Percentiles rank a stretch among this genome's conserved stretches.
Conservation (phyloP, 2,888 invertebrate species). For the Mesodorylaimus sp. region DNA sequence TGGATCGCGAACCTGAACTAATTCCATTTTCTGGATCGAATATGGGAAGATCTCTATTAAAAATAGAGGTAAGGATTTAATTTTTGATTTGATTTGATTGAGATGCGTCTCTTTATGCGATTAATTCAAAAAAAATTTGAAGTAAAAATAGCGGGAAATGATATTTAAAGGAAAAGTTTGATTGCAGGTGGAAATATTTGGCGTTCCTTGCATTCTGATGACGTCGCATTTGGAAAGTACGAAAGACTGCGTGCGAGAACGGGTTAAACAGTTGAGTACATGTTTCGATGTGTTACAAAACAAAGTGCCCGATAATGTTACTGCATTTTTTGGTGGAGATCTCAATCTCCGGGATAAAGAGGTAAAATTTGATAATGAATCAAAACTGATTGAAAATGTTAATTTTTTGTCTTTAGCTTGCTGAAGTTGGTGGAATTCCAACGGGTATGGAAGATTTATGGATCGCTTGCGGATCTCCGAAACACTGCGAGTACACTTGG, state of each 20-base stretch:
- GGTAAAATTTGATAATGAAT: too few species aligned
- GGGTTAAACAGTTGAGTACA: slow-evolving; percentile 31
- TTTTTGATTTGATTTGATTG: too few species aligned
- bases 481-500: slow-evolving; percentile 41
- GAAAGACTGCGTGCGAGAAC: slow-evolving; percentile 33
- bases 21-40: too few species aligned
- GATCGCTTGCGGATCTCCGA: slow-evolving; percentile 38
- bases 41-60: too few species aligned
- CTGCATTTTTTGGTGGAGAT: slow-evolving; percentile 43
- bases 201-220: slow-evolving; percentile 31
- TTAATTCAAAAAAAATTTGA: too few species aligned
- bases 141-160: too few species aligned
- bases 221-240: slow-evolving; percentile 45
- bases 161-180: too few species aligned
- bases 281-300: slow-evolving; percentile 26
- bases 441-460: slow-evolving; percentile 33
- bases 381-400: background rate
- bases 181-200: background rate
- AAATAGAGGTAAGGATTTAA: too few species aligned
- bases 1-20: too few species aligned
- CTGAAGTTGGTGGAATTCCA: slow-evolving; percentile 33
- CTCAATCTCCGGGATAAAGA: slow-evolving; percentile 43
- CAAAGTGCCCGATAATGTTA: slow-evolving; percentile 19
- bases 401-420: background rate
- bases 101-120: too few species aligned